Percentiles rank a stretch among this genome's conserved stretches.
phyloP scores from a whole-genome alignment of 2,113 vertebrate genomes.

The Gymnorhina tibicen region DNA sequence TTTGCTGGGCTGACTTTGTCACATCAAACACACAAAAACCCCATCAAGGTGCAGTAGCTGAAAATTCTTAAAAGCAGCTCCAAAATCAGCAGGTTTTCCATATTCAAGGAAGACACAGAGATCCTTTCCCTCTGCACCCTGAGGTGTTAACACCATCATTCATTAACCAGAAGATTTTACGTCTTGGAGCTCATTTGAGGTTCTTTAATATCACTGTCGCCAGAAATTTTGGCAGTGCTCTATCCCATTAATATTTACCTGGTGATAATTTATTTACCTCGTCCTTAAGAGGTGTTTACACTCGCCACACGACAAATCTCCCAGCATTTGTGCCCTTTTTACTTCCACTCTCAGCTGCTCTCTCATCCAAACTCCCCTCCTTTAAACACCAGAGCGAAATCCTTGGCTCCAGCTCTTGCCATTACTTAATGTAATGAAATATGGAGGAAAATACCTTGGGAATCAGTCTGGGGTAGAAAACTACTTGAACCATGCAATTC shows the following conservation, averaged over 20 bases:
- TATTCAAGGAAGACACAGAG: neutral
- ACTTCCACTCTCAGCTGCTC: neutral
- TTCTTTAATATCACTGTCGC: neutral
- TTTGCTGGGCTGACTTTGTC: neutral
- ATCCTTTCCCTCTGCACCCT: neutral
- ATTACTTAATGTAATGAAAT: neutral
- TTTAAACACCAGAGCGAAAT: neutral
- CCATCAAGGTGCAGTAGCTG: neutral
- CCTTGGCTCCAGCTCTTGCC: neutral
- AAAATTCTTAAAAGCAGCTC: neutral
- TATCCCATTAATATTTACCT: neutral
- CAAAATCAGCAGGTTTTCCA: neutral
- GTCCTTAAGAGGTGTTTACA: neutral
- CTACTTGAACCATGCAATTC: neutral
- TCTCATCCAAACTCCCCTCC: neutral
- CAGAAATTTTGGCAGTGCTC: neutral
- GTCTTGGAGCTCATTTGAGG: neutral
- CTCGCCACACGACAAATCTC: neutral
- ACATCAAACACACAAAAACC: neutral
- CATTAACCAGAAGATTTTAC: too few relatives aligned
- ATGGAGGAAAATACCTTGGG: neutral
- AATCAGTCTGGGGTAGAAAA: neutral
- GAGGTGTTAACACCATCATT: neutral
- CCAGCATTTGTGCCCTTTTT: neutral
- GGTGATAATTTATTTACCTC: neutral